Base-by-base conservation (phyloP, 2,888 invertebrate species). In the Acleris cristana region DNA sequence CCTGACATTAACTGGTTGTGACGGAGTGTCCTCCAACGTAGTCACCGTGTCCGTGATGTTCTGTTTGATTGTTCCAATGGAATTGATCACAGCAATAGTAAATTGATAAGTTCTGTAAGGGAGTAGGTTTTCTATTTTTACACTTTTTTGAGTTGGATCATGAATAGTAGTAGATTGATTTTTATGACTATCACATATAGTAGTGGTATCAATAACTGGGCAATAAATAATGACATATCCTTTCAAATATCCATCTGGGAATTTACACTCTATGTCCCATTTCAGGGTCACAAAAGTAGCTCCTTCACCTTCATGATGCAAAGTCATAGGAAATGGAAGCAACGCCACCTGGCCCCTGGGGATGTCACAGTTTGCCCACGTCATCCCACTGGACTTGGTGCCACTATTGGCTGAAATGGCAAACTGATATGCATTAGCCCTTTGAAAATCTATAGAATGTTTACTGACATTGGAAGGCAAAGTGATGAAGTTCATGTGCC, bases 191-290 rank as follows among this genome's bases (percentile, higher is more conserved):
- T 94, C 94, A 85, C 96, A 96, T 34, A 86, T 86, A 69, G 85
- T 87, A 71, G 93, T 91, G 34, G 93, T 91, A 4, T 94, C 91
- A 26, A 93, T 87, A 34, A 92, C 89, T 61, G 95, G 95, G 77
- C 97, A 97, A 78, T 97, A 97, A 61, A 94, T 95, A 64, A 97
- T 94, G 61, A 94, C 94, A 83, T 96, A 97, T 19, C 96, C 97
- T 70, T 93, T 94, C 21, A 97, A 94, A 63, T 95, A 94, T 3
- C 95, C 95, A 60, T 95, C 94, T 71, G 95, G 93, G 76, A 96
- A 95, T 0, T 95, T 94, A 82, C 97, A 97, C 69, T 96, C 96
- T 72, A 97, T 93, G 69, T 94, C 95, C 97, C 97, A 97, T 53
- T 94, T 94, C 16, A 97, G 92, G 69, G 78, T 86, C 0, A 90